Evolutionary conservation across 2,888 invertebrate genomes (phyloP), one percentile per base, ranked within the genome.

Genomic region (Thymelicus sylvestris): DNA sequence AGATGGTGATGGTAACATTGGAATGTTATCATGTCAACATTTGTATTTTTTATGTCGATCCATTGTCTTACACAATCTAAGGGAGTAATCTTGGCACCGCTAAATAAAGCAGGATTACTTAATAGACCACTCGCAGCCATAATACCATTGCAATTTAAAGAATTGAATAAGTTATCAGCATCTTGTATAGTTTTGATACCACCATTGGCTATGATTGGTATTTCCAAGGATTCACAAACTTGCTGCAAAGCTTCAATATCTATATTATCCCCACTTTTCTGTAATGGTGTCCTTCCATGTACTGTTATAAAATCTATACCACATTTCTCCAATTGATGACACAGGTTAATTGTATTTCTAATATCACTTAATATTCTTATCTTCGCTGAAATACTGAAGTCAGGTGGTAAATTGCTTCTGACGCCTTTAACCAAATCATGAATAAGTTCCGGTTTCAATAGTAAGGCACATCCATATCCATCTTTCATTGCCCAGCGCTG

Each of bases 1-100:
- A 99, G 95, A 91, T 99, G 99, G 86, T 99, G 98, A 90, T 99
- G 99, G 82, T 99, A 98, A 83, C 96, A 96, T 77, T 97, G 96
- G 87, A 97, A 99, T 66, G 96, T 95, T 70, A 97, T 95, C 70
- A 87, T 90, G 57, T 97, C 95, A 74, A 93, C 90, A 38, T 95
- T 94, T 59, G 94, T 83, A 72, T 96, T 91, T 72, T 96, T 96
- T 74, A 97, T 95, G 76, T 96, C 92, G 76, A 97, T 86, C 98
- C 98, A 99, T 69, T 97, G 95, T 86, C 96, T 95, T 0, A 99
- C 90, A 90, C 98, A 98, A 63, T 95, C 92, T 0, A 95, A 67
- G 0, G 98, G 96, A 8, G 98, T 98, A 64, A 83, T 86, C 4
- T 91, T 85, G 72, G 91, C 89, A 1, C 98, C 98, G 76, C 96